Conservation (phyloP, 1,140 invertebrate genomes). For the Orchesella cincta region DNA sequence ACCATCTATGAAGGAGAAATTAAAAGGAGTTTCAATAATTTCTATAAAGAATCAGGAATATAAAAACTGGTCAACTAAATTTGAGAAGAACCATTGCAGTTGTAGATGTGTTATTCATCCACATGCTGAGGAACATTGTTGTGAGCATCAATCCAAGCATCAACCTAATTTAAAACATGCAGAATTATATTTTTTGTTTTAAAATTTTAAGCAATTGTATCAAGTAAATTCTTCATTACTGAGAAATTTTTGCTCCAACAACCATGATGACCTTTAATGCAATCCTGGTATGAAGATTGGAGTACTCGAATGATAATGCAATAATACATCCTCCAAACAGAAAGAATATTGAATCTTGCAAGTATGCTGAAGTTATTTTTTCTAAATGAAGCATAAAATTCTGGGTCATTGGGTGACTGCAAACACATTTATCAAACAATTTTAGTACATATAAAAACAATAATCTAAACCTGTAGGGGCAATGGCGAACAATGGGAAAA, state of each 20-base stretch:
- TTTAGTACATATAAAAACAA: not conserved
- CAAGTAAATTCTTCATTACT: conserved; percentile 39
- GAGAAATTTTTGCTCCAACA: conserved; percentile 62
- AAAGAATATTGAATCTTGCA: conserved; percentile 49
- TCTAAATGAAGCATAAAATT: conserved; percentile 33
- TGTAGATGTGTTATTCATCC: conserved; percentile 57
- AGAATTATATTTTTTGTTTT: not conserved
- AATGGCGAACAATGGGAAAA: conserved; percentile 77
- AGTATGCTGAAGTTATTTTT: conserved; percentile 42
- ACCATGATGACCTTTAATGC: conserved; percentile 76
- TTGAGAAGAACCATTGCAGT: conserved; percentile 58
- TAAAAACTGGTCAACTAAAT: not conserved
- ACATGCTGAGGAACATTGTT: conserved; percentile 60
- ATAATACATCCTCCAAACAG: conserved; percentile 79
- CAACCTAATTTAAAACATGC: conserved; percentile 50
- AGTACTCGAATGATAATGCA: conserved; percentile 82
- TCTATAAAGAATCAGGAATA: no score
- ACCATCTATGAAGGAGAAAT: no score
- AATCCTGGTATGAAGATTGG: conserved; percentile 79
- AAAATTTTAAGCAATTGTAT: not conserved
- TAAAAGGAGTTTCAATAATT: no score
- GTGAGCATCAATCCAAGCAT: conserved; percentile 60
- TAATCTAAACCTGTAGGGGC: conserved; percentile 63
- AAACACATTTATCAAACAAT: conserved; percentile 12
- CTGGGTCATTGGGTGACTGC: not conserved